A percentile compares a stretch with the other conserved stretches of the same genome.
These are phyloP conservation scores for Pristionchus japonicus DNA, from an alignment of 2,888 invertebrate species.

Conservation along the genomic window DNA sequence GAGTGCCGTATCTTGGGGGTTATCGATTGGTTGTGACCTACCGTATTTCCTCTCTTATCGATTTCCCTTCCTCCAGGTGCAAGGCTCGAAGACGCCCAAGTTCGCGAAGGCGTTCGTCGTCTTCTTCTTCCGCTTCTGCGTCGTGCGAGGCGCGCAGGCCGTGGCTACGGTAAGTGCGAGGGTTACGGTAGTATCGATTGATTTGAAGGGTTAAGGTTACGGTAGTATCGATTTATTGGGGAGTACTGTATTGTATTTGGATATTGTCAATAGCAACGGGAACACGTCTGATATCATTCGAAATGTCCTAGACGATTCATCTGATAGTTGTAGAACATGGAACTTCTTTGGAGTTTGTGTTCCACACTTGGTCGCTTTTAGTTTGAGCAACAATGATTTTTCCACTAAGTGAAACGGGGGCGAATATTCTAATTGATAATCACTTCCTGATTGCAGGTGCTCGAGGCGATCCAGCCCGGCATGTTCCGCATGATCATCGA, in stretches of 20 bases:
- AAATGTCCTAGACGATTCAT: no score
- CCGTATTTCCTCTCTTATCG: neutral
- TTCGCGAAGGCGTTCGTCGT: conserved; percentile 90
- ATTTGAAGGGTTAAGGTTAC: neutral
- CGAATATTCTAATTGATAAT: no score
- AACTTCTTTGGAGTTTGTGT: no score
- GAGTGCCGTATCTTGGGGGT: neutral
- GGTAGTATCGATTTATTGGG: neutral
- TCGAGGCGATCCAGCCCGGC: conserved; percentile 77
- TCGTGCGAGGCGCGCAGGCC: conserved; percentile 85
- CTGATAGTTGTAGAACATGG: no score
- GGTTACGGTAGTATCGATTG: neutral
- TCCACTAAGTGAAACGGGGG: no score
- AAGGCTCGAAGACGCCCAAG: conserved; percentile 94
- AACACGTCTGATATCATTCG: no score
- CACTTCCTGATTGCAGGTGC: conserved; percentile 49
- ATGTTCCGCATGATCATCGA: conserved; percentile 97
- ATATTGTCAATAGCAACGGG: no score
- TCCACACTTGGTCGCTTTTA: no score
- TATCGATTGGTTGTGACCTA: neutral
- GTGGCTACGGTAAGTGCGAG: conserved; percentile 79
- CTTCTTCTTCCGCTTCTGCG: conserved; percentile 89
- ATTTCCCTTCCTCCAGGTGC: conserved; percentile 79
- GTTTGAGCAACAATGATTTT: no score
- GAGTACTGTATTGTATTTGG: neutral